Evolutionary conservation across 1,140 invertebrate genomes (phyloP).

Genomic region (Heliconius hermathena): DNA sequence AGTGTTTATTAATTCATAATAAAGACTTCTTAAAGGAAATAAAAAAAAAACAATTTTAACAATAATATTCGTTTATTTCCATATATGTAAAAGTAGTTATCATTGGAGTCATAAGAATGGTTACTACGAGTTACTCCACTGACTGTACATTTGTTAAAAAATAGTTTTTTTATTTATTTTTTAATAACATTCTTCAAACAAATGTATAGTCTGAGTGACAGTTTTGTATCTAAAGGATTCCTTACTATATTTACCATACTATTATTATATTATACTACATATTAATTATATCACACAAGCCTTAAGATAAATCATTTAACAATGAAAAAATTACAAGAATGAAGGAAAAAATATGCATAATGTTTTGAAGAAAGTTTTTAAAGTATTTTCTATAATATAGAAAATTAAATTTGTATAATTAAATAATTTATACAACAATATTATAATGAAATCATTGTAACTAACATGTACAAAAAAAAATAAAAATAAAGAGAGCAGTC

Average conservation of each 20-base stretch:
- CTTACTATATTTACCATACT: conserved; percentile 16
- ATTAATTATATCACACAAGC: conserved; percentile 32
- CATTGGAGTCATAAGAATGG: conserved; percentile 9
- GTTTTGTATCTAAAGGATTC: neutral
- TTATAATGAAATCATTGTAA: neutral
- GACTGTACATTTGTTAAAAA: neutral
- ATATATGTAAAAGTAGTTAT: conserved; percentile 34
- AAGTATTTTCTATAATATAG: neutral
- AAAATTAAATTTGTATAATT: neutral
- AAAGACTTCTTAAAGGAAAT: neutral
- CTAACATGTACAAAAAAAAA: neutral
- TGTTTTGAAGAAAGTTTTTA: neutral
- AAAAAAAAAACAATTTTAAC: neutral
- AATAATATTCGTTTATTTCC: conserved; percentile 30
- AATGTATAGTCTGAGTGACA: neutral
- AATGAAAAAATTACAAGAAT: neutral
- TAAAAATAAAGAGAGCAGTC: neutral
- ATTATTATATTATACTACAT: conserved; percentile 14
- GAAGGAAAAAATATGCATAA: neutral
- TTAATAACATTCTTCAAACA: neutral
- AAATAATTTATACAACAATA: neutral
- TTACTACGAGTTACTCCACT: neutral
- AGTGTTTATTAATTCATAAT: too few species aligned
- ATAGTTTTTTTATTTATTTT: neutral
- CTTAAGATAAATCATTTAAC: neutral